phyloP scores from a whole-genome alignment of 2,113 vertebrate species.

The Furnarius figulus region DNA sequence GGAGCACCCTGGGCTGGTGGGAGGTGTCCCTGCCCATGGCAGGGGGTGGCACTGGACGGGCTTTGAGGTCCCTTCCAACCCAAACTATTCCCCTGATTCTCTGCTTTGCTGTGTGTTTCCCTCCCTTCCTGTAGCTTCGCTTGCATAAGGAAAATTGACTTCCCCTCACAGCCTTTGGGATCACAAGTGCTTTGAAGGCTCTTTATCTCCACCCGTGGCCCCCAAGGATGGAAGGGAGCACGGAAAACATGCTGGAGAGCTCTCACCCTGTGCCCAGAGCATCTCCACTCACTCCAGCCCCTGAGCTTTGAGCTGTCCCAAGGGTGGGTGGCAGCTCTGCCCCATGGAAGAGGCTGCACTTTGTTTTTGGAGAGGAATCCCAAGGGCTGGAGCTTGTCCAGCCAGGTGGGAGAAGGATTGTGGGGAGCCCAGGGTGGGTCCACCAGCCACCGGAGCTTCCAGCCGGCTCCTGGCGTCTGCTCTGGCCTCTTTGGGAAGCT shows the following conservation, averaged over 20 bases:
- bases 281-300: rapidly evolving
- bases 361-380: background rate
- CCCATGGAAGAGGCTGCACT: rapidly evolving
- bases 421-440: background rate
- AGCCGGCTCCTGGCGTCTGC: rapidly evolving
- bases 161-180: background rate
- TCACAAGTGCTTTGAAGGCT: background rate
- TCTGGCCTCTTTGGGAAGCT: rapidly evolving
- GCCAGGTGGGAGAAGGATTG: background rate
- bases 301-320: background rate
- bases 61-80: background rate
- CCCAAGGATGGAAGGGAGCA: background rate
- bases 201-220: background rate
- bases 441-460: rapidly evolving
- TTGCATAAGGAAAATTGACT: constrained; percentile 9
- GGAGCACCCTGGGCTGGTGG: background rate
- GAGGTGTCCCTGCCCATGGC: background rate
- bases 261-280: rapidly evolving
- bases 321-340: background rate
- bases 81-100: background rate
- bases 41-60: background rate
- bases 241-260: rapidly evolving
- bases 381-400: background rate
- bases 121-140: constrained; percentile 8
- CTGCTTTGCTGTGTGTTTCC: background rate